Evolutionary conservation across 2,888 invertebrate genomes (phyloP).

Genomic region (Heliconius sara): DNA sequence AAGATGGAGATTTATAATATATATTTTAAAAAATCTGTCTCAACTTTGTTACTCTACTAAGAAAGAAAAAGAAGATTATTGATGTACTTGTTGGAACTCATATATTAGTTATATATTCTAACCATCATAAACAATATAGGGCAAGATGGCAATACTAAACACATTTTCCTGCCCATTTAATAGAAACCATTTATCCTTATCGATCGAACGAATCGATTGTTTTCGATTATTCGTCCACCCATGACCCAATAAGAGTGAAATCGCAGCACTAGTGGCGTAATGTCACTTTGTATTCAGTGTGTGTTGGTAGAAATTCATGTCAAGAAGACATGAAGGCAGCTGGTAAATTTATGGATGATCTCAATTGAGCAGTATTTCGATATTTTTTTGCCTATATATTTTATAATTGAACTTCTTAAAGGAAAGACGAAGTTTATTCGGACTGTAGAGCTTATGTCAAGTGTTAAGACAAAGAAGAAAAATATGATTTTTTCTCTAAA

Average conservation of each 20-base stretch:
- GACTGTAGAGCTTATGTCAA: too few species aligned
- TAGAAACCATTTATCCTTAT: conserved; percentile 44
- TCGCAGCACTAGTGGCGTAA: conserved; percentile 74
- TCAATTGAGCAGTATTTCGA: conserved; percentile 56
- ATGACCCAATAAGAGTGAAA: conserved; percentile 82
- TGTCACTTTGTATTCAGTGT: conserved; percentile 77
- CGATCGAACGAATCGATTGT: conserved; percentile 50
- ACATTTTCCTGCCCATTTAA: conserved; percentile 13
- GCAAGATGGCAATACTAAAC: conserved; percentile 6
- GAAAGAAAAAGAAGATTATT: not conserved
- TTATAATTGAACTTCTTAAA: too few species aligned
- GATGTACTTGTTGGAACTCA: not conserved
- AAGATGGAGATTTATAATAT: too few species aligned
- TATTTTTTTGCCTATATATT: conserved; percentile 15
- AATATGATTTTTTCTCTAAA: not conserved
- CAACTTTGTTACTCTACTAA: too few species aligned
- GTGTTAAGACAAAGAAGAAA: not conserved
- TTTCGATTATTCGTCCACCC: conserved; percentile 64
- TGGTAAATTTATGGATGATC: conserved; percentile 75
- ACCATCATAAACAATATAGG: not conserved
- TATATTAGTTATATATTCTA: not conserved
- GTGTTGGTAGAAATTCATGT: conserved; percentile 81
- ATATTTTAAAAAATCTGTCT: too few species aligned
- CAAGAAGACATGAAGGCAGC: conserved; percentile 73
- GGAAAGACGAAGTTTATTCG: too few species aligned